phyloP scores from a whole-genome alignment of 2,113 vertebrate genomes.

The Vulpes vulpes region DNA sequence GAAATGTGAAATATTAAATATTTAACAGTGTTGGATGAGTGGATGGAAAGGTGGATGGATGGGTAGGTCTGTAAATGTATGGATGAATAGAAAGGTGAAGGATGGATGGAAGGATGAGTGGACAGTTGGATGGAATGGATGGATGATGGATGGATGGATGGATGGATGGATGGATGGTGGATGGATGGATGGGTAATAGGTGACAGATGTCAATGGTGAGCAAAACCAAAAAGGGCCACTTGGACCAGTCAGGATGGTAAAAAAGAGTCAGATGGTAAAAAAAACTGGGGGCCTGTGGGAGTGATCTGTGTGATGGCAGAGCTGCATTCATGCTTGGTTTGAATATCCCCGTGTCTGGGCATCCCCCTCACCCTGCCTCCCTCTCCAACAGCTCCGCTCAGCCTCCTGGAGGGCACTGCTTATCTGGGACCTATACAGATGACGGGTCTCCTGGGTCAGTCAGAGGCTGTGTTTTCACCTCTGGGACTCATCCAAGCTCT shows the following conservation, averaged over 20 bases:
- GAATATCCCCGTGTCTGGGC: not conserved
- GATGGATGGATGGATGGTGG: not conserved
- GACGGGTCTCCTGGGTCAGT: not conserved
- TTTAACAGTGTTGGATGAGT: not conserved
- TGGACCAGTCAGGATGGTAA: accelerated
- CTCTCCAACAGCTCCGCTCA: not conserved
- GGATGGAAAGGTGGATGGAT: not conserved
- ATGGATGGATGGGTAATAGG: no score
- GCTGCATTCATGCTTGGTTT: accelerated
- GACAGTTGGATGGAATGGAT: accelerated
- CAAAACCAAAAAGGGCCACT: not conserved
- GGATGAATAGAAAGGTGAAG: no score
- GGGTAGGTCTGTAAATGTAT: not conserved
- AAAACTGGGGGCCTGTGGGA: not conserved
- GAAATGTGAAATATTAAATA: not conserved
- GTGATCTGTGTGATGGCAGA: not conserved
- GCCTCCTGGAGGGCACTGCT: accelerated
- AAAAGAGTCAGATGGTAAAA: no score
- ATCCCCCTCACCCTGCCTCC: not conserved
- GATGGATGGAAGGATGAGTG: not conserved
- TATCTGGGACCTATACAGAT: not conserved
- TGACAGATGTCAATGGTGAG: accelerated
- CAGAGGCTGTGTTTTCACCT: accelerated
- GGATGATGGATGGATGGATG: no score
- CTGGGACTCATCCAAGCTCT: not conserved